Percentiles rank a stretch among this genome's conserved stretches.
These are phyloP conservation scores for Drosophila carrolli DNA, from an alignment of 1,140 invertebrate species.

Conservation along the genomic window DNA sequence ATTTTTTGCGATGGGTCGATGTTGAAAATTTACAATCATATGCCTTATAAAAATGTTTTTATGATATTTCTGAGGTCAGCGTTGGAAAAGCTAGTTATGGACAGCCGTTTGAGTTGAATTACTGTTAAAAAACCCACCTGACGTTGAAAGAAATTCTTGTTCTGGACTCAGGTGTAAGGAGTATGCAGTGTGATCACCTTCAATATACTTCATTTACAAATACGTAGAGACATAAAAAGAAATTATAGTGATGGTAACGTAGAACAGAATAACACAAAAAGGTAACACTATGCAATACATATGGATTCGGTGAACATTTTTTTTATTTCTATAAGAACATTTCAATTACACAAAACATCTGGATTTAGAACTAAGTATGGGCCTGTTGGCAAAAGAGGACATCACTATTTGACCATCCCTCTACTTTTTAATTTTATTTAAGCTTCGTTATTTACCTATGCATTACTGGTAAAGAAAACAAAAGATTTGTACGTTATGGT, in stretches of 20 bases:
- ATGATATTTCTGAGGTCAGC: conserved; percentile 19
- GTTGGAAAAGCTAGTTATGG: conserved; percentile 39
- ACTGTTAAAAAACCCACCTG: conserved; percentile 45
- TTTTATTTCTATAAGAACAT: conserved; percentile 25
- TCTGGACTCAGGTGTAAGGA: conserved; percentile 56
- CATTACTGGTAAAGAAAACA: conserved; percentile 45
- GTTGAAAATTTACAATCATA: conserved; percentile 12
- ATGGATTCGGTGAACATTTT: conserved; percentile 21
- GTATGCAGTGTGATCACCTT: conserved; percentile 61
- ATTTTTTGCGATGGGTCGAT: conserved; percentile 11
- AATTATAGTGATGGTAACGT: conserved; percentile 38
- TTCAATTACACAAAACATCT: conserved; percentile 27
- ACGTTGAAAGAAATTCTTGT: conserved; percentile 38
- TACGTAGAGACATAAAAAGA: conserved; percentile 41
- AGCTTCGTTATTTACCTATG: conserved; percentile 44
- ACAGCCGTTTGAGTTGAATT: conserved; percentile 25
- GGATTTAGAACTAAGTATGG: conserved; percentile 23
- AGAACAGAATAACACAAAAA: conserved; percentile 30
- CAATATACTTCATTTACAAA: conserved; percentile 48
- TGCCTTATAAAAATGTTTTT: conserved; percentile 8
- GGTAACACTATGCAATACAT: conserved; percentile 12
- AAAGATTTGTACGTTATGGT: conserved; percentile 41
- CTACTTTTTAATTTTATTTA: conserved; percentile 37
- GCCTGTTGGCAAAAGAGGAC: conserved; percentile 10
- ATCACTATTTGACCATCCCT: conserved; percentile 42